These are phyloP conservation scores for Drosophila kuntzei DNA, from an alignment of 2,888 invertebrate genomes.

Conservation along the genomic window DNA sequence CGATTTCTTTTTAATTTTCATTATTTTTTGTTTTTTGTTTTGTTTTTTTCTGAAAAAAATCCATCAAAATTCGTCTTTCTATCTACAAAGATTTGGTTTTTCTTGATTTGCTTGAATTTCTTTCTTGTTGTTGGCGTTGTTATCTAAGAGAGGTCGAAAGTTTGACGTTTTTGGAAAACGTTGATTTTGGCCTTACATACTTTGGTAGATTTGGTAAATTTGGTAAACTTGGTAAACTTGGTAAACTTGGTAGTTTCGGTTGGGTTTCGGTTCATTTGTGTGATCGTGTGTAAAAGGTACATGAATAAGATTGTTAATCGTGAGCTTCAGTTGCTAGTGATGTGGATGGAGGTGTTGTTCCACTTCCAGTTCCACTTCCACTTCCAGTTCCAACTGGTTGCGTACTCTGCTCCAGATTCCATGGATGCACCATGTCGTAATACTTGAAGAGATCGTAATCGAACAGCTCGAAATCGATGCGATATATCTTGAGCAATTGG, in stretches of 20 bases:
- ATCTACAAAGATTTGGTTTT: conserved; percentile 50
- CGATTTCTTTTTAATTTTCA: conserved; percentile 10
- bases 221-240: conserved; percentile 14
- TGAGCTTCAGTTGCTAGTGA: conserved; percentile 23
- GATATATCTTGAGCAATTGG: conserved; percentile 88
- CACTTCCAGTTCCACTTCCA: conserved; percentile 2
- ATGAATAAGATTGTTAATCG: conserved; percentile 67
- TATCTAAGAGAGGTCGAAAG: conserved; percentile 70
- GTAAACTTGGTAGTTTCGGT: conserved; percentile 64
- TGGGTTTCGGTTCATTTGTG: conserved; percentile 56
- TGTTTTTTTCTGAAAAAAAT: conserved; percentile 56
- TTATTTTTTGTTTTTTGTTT: conserved; percentile 9
- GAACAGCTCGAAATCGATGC: conserved; percentile 90
- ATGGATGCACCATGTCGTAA: conserved; percentile 86
- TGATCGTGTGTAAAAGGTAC: conserved; percentile 62
- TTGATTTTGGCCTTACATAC: conserved; percentile 69
- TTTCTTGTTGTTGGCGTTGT: conserved; percentile 54
- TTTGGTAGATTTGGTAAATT: conserved; percentile 33
- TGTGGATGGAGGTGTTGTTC: conserved; percentile 14
- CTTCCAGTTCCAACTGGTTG: conserved; percentile 6
- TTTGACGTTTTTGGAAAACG: conserved; percentile 75
- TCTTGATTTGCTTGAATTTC: conserved; percentile 18
- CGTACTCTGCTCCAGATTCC: conserved; percentile 61
- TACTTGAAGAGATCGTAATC: conserved; percentile 88
- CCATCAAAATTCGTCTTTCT: conserved; percentile 66